Percentiles rank a stretch among this genome's conserved stretches.
Evolutionary conservation across 2,888 invertebrate species (phyloP).

Genomic region (Lissonota sp.): DNA sequence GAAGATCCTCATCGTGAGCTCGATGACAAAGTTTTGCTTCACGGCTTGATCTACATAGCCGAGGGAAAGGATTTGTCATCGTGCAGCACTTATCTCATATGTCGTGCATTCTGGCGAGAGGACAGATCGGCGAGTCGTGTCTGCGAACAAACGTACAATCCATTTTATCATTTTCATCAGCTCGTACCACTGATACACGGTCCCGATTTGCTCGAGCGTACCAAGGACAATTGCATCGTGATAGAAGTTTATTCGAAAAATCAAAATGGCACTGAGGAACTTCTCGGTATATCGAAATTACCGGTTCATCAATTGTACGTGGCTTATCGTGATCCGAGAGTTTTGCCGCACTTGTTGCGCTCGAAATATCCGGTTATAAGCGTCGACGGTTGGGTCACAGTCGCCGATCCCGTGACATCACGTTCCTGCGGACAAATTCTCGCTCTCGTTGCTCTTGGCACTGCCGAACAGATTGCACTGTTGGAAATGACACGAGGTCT

Average conservation of each 20-base stretch:
- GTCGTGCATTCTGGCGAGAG: constrained; percentile 84
- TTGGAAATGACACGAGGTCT: constrained; percentile 84
- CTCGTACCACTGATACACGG: constrained; percentile 86
- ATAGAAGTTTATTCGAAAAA: constrained; percentile 85
- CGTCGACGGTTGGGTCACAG: constrained; percentile 86
- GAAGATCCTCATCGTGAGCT: constrained; percentile 55
- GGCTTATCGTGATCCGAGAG: constrained; percentile 86
- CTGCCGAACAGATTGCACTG: constrained; percentile 86
- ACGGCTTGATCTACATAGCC: constrained; percentile 84
- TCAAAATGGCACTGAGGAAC: constrained; percentile 77
- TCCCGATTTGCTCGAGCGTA: constrained; percentile 85
- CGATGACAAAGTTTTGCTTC: constrained; percentile 79
- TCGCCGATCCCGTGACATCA: constrained; percentile 83
- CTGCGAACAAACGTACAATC: constrained; percentile 82
- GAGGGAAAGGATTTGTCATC: constrained; percentile 83
- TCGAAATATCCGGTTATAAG: constrained; percentile 87
- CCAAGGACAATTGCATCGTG: constrained; percentile 86
- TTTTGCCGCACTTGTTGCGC: constrained; percentile 85
- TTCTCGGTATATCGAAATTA: constrained; percentile 85
- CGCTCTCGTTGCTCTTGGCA: constrained; percentile 86
- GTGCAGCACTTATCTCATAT: constrained; percentile 83
- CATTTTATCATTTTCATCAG: constrained; percentile 85
- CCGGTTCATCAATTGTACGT: constrained; percentile 87
- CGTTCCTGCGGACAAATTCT: constrained; percentile 85
- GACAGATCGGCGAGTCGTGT: constrained; percentile 83